phyloP scores from a whole-genome alignment of 2,888 invertebrate genomes.

The Sisyra nigra region DNA sequence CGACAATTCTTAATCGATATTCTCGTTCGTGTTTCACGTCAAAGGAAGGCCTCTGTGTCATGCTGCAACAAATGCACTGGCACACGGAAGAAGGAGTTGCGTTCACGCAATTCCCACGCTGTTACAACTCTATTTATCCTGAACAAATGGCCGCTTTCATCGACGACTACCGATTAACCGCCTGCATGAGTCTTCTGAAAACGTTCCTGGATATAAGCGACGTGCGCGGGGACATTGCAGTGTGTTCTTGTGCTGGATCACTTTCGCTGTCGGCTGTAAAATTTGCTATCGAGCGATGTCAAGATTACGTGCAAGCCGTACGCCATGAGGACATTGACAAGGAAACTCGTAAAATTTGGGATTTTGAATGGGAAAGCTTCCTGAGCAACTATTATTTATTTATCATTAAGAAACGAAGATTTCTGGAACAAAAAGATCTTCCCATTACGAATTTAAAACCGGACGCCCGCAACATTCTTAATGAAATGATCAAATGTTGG shows the following conservation, averaged over 20 bases:
- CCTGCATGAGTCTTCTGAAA: slow-evolving; percentile 70
- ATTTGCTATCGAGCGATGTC: slow-evolving; percentile 64
- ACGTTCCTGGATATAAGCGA: slow-evolving; percentile 48
- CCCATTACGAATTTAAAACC: slow-evolving; percentile 30
- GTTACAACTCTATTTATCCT: slow-evolving; percentile 49
- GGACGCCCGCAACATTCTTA: slow-evolving; percentile 42
- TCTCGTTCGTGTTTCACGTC: slow-evolving; percentile 80
- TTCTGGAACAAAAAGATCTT: neutral
- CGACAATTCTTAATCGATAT: slow-evolving; percentile 64
- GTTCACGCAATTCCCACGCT: slow-evolving; percentile 69
- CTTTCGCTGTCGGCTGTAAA: slow-evolving; percentile 62
- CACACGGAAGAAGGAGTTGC: slow-evolving; percentile 68
- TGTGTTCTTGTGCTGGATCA: slow-evolving; percentile 41
- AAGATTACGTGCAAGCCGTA: slow-evolving; percentile 56
- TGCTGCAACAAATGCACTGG: slow-evolving; percentile 73
- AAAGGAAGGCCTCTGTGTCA: slow-evolving; percentile 72
- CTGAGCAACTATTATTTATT: slow-evolving; percentile 48
- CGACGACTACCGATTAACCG: slow-evolving; percentile 79
- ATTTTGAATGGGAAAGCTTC: slow-evolving; percentile 83
- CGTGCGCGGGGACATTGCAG: slow-evolving; percentile 34
- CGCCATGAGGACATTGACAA: slow-evolving; percentile 63
- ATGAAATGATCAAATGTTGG: slow-evolving; percentile 53
- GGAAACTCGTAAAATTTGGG: slow-evolving; percentile 45
- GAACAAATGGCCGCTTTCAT: slow-evolving; percentile 71
- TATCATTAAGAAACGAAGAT: slow-evolving; percentile 40